Evolutionary conservation across 2,113 vertebrate genomes (phyloP), one percentile per base, ranked within the genome.

Genomic region (Microcebus griseorufus): DNA sequence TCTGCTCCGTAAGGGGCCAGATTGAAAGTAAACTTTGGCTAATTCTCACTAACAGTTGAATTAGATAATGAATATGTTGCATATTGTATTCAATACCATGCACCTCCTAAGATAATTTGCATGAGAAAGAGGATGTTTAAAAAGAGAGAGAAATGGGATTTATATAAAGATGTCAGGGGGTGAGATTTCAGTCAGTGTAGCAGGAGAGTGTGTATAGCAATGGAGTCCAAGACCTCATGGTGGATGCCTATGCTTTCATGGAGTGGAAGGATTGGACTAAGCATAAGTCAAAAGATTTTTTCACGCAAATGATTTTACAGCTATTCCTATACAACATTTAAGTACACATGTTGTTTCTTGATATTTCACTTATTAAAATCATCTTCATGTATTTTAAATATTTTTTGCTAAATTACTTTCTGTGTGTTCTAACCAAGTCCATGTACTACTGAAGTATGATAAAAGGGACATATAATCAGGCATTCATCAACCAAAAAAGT

Each of bases 21-120:
- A n/a, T 11, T 94, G 39, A 94, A 80, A 88, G 22, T 69, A 95
- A 92, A 55, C 53, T 23, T n/a, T 84, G 48, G 60, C 27, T 95
- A 62, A 70, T 87, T 86, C n/a, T 79, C 32, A 83, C 10, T 48
- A 51, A 48, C 9, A 58, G 39, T 55, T 55, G 55, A 88, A 89
- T 64, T 81, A 86, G 45, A 16, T 64, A 29, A 42, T 64, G 37
- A 65, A 76, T 88, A 69, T 9, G 2, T 87, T 80, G 32, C 20
- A 37, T 91, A 17, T 73, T 69, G 18, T 87, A 96, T 84, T 82
- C 25, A 86, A 9, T 39, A 51, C 18, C 42, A 73, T 45, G 4
- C 23, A 67, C 27, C 62, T 83, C 39, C 55, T 53, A 37, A 92
- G 11, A 10, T 70, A 79, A 69, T 79, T 42, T 65, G 9, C 58